phyloP scores from a whole-genome alignment of 2,797 vertebrate genomes.

The Tolypeutes matacus region DNA sequence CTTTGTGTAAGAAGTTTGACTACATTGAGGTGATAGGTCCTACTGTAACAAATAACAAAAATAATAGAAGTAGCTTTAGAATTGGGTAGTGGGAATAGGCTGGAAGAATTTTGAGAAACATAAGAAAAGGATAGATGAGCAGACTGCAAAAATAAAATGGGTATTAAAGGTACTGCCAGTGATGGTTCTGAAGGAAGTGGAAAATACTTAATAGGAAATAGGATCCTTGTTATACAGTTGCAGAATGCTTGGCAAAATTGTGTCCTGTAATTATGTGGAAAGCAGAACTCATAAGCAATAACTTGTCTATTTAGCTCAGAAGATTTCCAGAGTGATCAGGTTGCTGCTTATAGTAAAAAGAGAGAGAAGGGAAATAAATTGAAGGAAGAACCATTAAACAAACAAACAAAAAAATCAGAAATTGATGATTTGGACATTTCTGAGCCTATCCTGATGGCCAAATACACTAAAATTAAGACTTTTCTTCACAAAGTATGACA shows the following conservation, averaged over 20 bases:
- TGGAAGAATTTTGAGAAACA: neutral
- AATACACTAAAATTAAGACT: neutral
- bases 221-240: neutral
- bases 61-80: neutral
- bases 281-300: neutral
- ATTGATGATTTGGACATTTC: neutral
- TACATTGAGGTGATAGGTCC: neutral
- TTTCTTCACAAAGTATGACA: neutral
- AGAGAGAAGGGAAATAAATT: neutral
- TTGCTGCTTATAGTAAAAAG: neutral
- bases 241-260: neutral
- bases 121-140: neutral
- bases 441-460: neutral
- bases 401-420: conserved; percentile 33
- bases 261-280: neutral
- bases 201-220: neutral
- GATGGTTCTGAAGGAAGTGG: neutral
- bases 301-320: neutral
- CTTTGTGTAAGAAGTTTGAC: neutral
- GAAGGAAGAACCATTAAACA: neutral
- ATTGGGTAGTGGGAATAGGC: neutral
- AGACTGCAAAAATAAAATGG: neutral
- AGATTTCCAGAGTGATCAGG: conserved; percentile 17
- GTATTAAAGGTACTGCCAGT: neutral
- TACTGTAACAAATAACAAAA: neutral